These are phyloP conservation scores for Andrena bucephala DNA, from an alignment of 2,888 invertebrate genomes.

Conservation along the genomic window DNA sequence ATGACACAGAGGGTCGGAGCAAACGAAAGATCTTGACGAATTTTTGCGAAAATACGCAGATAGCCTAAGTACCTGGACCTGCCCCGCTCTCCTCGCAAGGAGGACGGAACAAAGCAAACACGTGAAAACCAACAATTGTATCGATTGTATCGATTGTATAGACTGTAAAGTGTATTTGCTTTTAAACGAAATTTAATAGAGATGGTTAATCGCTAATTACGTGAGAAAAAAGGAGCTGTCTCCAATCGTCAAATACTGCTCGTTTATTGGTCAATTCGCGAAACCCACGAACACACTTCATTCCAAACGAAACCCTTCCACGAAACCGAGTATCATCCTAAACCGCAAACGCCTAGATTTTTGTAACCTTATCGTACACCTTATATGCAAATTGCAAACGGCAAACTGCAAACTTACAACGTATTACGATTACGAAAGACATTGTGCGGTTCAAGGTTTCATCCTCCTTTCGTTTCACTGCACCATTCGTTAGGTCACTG, in stretches of 20 bases:
- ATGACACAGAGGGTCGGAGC: constrained; percentile 34
- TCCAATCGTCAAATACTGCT: constrained; percentile 69
- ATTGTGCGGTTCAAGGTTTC: constrained; percentile 9
- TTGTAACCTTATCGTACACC: too few species aligned
- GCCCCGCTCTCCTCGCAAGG: constrained; percentile 77
- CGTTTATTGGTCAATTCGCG: constrained; percentile 52
- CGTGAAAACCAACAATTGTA: constrained; percentile 59
- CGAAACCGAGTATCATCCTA: neutral
- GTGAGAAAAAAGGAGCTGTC: constrained; percentile 62
- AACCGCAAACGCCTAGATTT: neutral
- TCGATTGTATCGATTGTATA: constrained; percentile 79
- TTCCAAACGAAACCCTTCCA: constrained; percentile 60
- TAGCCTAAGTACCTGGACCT: constrained; percentile 84
- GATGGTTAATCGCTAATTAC: constrained; percentile 82
- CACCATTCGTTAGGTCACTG: too few species aligned
- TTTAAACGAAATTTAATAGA: constrained; percentile 87
- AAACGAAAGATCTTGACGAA: constrained; percentile 58
- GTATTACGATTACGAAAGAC: neutral
- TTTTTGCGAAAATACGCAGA: constrained; percentile 81
- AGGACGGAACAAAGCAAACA: constrained; percentile 46
- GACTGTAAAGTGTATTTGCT: constrained; percentile 82
- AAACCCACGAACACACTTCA: neutral
- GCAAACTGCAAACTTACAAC: neutral
- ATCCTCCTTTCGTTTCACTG: constrained; percentile 20
- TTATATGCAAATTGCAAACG: too few species aligned